Conservation (phyloP, 2,888 invertebrate species). For the Lysandra bellargus region DNA sequence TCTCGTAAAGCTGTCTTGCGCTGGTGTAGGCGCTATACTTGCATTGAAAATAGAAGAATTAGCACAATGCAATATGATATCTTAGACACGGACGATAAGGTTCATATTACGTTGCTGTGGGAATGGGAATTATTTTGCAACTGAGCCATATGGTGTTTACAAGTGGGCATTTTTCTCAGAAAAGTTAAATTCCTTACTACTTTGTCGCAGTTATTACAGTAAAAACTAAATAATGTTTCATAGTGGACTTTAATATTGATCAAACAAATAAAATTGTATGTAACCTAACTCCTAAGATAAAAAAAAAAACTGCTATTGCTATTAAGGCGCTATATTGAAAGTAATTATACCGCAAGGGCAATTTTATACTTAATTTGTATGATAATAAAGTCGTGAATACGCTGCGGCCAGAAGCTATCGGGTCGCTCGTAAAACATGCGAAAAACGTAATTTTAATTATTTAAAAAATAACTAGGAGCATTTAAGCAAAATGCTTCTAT, state of each 20-base stretch:
- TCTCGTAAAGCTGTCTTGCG: constrained; percentile 42
- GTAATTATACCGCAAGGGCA: too few species aligned
- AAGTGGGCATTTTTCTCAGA: constrained; percentile 33
- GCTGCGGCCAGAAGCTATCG: too few species aligned
- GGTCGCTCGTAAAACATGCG: too few species aligned
- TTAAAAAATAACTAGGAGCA: too few species aligned
- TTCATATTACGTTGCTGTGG: constrained; percentile 10
- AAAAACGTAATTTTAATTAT: too few species aligned
- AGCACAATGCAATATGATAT: constrained; percentile 5
- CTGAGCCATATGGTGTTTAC: constrained; percentile 38
- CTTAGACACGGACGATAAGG: neutral
- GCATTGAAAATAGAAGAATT: constrained; percentile 36
- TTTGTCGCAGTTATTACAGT: neutral
- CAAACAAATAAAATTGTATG: neutral
- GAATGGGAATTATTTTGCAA: constrained; percentile 38
- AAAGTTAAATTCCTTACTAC: constrained; percentile 25
- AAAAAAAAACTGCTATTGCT: too few species aligned
- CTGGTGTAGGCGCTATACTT: constrained; percentile 39
- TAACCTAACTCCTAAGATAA: neutral
- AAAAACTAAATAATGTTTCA: neutral
- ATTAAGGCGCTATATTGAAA: too few species aligned
- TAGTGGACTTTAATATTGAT: too few species aligned
- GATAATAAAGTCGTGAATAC: too few species aligned
- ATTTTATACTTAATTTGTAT: too few species aligned
- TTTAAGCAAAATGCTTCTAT: too few species aligned